These are phyloP conservation scores for Muschampia staudingeri DNA, from an alignment of 2,888 invertebrate genomes.

Conservation along the genomic window DNA sequence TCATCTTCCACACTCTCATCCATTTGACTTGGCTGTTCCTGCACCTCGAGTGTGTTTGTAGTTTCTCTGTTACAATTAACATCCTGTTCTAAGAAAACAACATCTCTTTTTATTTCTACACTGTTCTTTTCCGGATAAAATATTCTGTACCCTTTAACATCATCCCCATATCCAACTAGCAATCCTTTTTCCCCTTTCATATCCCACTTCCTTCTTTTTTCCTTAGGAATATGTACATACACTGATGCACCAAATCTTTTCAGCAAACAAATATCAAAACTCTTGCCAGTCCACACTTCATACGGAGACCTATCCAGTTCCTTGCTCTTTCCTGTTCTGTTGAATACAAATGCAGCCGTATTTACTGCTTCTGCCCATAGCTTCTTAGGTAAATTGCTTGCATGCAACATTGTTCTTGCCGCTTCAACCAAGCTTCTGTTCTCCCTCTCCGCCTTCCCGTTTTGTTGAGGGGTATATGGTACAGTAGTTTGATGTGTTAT, in stretches of 20 bases:
- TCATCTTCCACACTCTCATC: background rate
- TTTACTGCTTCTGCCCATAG: conserved; percentile 37
- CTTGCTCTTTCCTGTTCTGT: conserved; percentile 59
- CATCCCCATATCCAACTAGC: conserved; percentile 47
- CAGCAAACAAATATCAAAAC: conserved; percentile 13
- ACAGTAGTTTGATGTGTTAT: conserved; percentile 27
- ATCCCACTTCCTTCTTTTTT: conserved; percentile 43
- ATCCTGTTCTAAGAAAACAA: conserved; percentile 38
- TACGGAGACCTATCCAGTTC: conserved; percentile 54
- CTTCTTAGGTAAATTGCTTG: conserved; percentile 28
- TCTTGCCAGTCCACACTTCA: conserved; percentile 55
- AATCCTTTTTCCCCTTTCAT: conserved; percentile 46
- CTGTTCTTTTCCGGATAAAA: conserved; percentile 45
- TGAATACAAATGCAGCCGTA: conserved; percentile 53
- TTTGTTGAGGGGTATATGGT: conserved; percentile 60
- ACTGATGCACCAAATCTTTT: conserved; percentile 24
- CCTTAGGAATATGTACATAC: conserved; percentile 35
- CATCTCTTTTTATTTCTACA: conserved; percentile 51
- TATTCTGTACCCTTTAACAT: conserved; percentile 50
- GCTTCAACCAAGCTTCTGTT: conserved; percentile 26
- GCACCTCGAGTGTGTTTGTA: background rate
- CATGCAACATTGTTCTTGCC: conserved; percentile 23
- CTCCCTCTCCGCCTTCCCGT: conserved; percentile 50
- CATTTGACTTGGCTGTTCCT: background rate
- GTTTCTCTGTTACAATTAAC: background rate